Evolutionary conservation across 2,888 invertebrate species (phyloP), one percentile per base, ranked within the genome.

Genomic region (Ceraclea dissimilis): DNA sequence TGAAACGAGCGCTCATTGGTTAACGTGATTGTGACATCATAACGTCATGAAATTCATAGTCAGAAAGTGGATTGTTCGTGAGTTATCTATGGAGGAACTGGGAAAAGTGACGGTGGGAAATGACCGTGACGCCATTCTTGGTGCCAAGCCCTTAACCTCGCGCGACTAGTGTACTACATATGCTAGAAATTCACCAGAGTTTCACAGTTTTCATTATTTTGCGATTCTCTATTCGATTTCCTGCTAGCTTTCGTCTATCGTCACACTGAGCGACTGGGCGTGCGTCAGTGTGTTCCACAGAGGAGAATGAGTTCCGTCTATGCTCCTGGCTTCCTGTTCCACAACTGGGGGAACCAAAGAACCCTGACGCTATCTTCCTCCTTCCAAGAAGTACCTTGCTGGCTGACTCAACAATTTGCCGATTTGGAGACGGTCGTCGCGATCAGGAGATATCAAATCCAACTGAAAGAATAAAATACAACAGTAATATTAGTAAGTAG

Each of bases 241-340:
- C 13, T 17, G 61, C 52, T 61, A 61, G 57, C 61, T 61, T 65
- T 75, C 75, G 11, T 75, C 75, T 10, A 76, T 70, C 4, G 74
- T 75, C 8, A 60, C 33, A 54, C 51, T 71, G 60, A 76, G 71
- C 55, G 79, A 74, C 67, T 87, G 85, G 66, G 85, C 86, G 67
- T 83, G 82, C 54, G 90, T 90, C 65, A 90, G 79, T 52, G 90
- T 85, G 52, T 86, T 88, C 90, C 90, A 90, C 63, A 90, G 78
- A 51, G 90, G 90, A 61, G 88, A 86, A 66, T 85, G 86, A 71
- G 80, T 83, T 56, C 81, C 76, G 34, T 77, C 70, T 21, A 57
- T 57, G 44, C 22, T 43, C 2, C 44, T 18, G 49, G 59, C 46
- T 48, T 54, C 52, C 26, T 26, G 26, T 16, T 48, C 21, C 33